phyloP scores from a whole-genome alignment of 2,797 vertebrate species.

The Pelochelys cantorii region DNA sequence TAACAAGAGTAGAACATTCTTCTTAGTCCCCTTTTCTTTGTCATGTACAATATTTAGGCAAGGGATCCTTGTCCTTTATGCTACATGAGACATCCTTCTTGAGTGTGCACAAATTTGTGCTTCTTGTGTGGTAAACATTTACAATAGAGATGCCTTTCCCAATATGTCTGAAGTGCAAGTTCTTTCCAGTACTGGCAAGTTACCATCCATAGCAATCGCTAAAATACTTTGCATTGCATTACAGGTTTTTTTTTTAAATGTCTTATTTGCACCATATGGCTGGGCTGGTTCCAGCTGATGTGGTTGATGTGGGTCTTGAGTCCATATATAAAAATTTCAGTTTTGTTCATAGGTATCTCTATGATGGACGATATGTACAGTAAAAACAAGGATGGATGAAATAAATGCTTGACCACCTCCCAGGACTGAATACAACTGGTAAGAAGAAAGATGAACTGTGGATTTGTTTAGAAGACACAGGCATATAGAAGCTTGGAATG shows the following conservation, averaged over 20 bases:
- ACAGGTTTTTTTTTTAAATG: constrained; percentile 59
- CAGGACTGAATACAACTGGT: constrained; percentile 54
- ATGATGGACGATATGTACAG: constrained; percentile 38
- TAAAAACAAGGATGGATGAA: constrained; percentile 61
- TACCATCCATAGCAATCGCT: constrained; percentile 48
- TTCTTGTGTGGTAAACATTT: constrained; percentile 74
- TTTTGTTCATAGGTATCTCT: constrained; percentile 65
- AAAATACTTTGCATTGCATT: constrained; percentile 50
- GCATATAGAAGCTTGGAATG: constrained; percentile 81
- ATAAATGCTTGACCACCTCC: constrained; percentile 65
- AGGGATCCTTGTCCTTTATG: constrained; percentile 62
- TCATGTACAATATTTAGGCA: constrained; percentile 50
- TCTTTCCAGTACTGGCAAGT: constrained; percentile 62
- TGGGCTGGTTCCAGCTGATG: constrained; percentile 75
- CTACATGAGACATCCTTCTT: constrained; percentile 65
- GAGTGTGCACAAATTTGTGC: constrained; percentile 73
- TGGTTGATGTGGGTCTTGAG: constrained; percentile 66
- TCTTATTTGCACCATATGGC: constrained; percentile 75
- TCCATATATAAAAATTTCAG: constrained; percentile 72
- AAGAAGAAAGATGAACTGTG: constrained; percentile 63
- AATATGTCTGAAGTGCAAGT: constrained; percentile 65
- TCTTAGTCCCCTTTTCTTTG: constrained; percentile 53
- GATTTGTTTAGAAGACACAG: constrained; percentile 68
- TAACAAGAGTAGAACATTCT: constrained; percentile 44
- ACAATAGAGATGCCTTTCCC: constrained; percentile 55